Evolutionary conservation across 2,797 vertebrate species (phyloP).

Genomic region (Malurus leucopterus): DNA sequence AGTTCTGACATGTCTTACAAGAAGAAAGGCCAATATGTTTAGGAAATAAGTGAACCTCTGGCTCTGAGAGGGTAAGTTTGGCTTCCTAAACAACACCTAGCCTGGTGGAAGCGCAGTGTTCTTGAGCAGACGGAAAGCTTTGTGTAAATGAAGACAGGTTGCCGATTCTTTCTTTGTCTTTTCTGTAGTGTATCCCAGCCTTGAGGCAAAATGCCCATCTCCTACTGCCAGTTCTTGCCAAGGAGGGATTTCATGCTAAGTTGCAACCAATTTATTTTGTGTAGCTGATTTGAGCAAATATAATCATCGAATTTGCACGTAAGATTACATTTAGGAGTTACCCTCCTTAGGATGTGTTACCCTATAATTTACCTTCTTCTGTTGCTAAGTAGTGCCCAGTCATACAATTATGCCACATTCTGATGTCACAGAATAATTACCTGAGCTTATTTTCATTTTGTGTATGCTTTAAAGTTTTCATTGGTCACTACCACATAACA

Average conservation of each 20-base stretch:
- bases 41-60: slow-evolving; percentile 2
- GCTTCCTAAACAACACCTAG: not conserved
- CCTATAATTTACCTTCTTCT: not conserved
- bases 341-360: not conserved
- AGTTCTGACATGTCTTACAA: not conserved
- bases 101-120: not conserved
- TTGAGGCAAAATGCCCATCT: not conserved
- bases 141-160: not conserved
- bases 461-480: not conserved
- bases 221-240: not conserved
- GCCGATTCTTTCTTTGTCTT: not conserved
- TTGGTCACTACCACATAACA: not conserved
- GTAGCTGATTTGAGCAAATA: not conserved
- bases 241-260: not conserved
- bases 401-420: not conserved
- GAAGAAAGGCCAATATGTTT: not conserved
- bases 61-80: not conserved
- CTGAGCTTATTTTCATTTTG: not conserved
- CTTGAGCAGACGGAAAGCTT: not conserved
- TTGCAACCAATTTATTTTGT: slow-evolving; percentile 2
- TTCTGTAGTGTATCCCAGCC: not conserved
- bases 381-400: not conserved
- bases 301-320: not conserved
- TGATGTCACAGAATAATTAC: not conserved
- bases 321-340: not conserved